Evolutionary conservation across 2,797 vertebrate species (phyloP).

Genomic region (Aldrovandia affinis): DNA sequence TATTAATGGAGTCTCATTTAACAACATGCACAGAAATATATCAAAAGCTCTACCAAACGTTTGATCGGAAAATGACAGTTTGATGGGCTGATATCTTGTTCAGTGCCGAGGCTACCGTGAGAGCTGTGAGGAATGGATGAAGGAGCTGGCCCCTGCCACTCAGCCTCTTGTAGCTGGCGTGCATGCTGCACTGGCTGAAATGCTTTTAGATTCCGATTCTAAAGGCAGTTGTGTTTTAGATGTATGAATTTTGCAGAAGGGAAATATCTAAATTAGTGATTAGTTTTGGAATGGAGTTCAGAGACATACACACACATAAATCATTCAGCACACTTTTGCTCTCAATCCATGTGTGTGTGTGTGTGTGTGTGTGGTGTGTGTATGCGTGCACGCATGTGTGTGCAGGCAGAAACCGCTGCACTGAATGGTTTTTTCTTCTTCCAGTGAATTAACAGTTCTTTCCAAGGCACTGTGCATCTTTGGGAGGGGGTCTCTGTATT

Average conservation of each 20-base stretch:
- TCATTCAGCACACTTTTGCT: conserved; percentile 41
- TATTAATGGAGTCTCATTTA: background rate
- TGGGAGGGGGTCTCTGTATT: too few species aligned
- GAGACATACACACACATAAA: conserved; percentile 40
- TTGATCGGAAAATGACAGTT: background rate
- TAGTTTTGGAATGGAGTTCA: conserved; percentile 19
- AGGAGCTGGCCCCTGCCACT: background rate
- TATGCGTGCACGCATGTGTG: background rate
- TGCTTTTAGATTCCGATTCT: conserved; percentile 22
- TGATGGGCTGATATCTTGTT: background rate
- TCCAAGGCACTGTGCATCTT: too few species aligned
- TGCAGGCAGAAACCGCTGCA: too few species aligned
- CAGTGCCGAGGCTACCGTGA: background rate
- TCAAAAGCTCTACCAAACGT: background rate
- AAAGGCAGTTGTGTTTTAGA: conserved; percentile 23
- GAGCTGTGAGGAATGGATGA: conserved; percentile 1
- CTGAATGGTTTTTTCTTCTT: too few species aligned
- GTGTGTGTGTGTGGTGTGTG: background rate
- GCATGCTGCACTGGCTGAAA: conserved; percentile 1
- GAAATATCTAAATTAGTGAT: conserved; percentile 37
- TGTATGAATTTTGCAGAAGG: conserved; percentile 48
- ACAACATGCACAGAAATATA: background rate
- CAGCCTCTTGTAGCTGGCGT: background rate
- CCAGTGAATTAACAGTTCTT: too few species aligned
- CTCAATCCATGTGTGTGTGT: background rate